Conservation (phyloP, 2,888 invertebrate genomes). For the Chaetogeoica ovagalla region DNA sequence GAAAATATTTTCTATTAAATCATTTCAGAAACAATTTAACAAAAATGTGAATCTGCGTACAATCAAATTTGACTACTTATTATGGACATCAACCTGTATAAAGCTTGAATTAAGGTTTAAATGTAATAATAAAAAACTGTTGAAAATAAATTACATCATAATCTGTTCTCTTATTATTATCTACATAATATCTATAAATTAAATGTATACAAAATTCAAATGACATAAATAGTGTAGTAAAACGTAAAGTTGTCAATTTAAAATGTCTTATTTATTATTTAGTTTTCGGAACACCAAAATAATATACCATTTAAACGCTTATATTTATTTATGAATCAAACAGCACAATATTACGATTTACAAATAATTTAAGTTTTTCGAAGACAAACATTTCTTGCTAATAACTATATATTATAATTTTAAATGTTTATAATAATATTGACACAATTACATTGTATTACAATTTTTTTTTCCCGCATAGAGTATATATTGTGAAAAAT, state of each 20-base stretch:
- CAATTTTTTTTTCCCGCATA: neutral
- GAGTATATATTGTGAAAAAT: neutral
- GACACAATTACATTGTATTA: neutral
- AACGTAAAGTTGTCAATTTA: neutral
- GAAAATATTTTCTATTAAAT: too few species aligned
- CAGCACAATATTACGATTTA: neutral
- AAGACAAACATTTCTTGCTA: neutral
- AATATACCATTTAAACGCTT: neutral
- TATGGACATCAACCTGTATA: too few species aligned
- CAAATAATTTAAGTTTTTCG: neutral
- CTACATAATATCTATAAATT: neutral
- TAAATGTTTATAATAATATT: neutral
- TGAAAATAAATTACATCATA: neutral
- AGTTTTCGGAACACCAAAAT: neutral
- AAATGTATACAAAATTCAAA: conserved; percentile 1
- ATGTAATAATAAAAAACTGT: too few species aligned
- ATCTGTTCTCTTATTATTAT: neutral
- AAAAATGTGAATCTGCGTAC: too few species aligned
- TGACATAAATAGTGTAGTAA: neutral
- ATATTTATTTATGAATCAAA: neutral
- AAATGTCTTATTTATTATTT: neutral
- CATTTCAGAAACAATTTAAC: too few species aligned
- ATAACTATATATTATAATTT: neutral
- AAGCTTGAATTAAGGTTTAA: too few species aligned
- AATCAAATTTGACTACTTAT: too few species aligned